phyloP scores from a whole-genome alignment of 2,888 invertebrate genomes.

The Erebia palarica region DNA sequence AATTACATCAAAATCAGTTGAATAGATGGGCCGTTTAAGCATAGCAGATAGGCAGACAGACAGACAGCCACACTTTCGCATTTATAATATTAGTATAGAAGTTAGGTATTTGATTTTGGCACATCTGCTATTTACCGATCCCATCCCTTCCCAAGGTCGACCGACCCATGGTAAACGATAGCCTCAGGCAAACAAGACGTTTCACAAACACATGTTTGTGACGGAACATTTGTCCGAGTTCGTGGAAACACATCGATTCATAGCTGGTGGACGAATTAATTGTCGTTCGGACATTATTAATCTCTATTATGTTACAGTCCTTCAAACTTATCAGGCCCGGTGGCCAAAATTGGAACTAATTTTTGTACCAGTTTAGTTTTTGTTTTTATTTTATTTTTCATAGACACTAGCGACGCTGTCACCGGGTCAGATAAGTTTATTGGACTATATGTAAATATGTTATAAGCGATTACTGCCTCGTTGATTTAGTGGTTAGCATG shows the following conservation, averaged over 20 bases:
- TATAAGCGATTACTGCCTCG: neutral
- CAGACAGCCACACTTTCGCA: too few relatives aligned
- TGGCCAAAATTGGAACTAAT: too few relatives aligned
- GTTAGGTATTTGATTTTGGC: neutral
- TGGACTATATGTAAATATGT: neutral
- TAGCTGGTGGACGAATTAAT: constrained; percentile 28
- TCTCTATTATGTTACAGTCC: neutral
- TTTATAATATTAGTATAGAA: neutral
- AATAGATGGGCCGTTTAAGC: too few relatives aligned
- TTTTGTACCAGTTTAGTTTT: too few relatives aligned
- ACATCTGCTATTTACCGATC: neutral
- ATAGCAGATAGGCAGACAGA: too few relatives aligned
- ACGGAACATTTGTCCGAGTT: constrained; percentile 13
- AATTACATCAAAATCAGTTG: too few relatives aligned
- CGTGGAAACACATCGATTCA: constrained; percentile 25
- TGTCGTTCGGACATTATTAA: constrained; percentile 4
- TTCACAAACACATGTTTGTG: constrained; percentile 28
- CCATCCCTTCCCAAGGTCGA: neutral
- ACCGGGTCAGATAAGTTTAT: too few relatives aligned
- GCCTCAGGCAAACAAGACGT: constrained; percentile 2
- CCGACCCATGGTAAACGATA: neutral
- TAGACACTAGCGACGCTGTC: too few relatives aligned
- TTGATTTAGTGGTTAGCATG: too few relatives aligned
- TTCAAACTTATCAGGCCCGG: too few relatives aligned
- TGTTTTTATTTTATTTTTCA: too few relatives aligned